These are phyloP conservation scores for Peromyscus attwateri DNA, from an alignment of 2,797 vertebrate species.

Conservation along the genomic window DNA sequence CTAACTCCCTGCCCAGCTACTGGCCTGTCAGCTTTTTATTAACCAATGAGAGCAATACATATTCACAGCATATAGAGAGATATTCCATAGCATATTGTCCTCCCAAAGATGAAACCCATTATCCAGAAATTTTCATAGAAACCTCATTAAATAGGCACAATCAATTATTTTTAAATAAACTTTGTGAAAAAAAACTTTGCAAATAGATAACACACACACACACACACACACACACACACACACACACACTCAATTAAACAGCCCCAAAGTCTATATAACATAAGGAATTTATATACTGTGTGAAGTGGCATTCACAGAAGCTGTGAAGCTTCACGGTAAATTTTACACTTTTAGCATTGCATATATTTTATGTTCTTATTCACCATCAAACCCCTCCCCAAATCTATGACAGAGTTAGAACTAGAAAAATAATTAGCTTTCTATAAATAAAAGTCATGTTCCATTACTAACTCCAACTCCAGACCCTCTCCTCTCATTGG, in stretches of 20 bases:
- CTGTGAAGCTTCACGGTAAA: neutral
- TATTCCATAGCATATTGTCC: no score
- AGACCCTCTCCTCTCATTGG: neutral
- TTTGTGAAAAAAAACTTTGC: neutral
- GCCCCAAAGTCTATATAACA: neutral
- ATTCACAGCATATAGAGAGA: no score
- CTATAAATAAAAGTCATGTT: neutral
- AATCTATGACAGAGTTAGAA: neutral
- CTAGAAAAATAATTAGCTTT: neutral
- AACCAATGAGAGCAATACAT: no score
- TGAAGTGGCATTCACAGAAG: neutral
- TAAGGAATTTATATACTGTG: neutral
- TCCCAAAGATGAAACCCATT: neutral
- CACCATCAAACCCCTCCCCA: neutral
- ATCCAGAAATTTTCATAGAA: neutral
- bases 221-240: neutral
- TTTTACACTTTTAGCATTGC: no score
- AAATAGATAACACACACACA: neutral
- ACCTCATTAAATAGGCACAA: neutral
- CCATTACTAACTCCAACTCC: neutral
- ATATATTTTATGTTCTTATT: neutral
- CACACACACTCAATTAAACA: neutral
- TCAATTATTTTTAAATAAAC: neutral
- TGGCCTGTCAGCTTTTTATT: no score
- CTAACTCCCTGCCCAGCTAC: no score